Evolutionary conservation across 2,888 invertebrate species (phyloP).

Genomic region (Callinectes sapidus): DNA sequence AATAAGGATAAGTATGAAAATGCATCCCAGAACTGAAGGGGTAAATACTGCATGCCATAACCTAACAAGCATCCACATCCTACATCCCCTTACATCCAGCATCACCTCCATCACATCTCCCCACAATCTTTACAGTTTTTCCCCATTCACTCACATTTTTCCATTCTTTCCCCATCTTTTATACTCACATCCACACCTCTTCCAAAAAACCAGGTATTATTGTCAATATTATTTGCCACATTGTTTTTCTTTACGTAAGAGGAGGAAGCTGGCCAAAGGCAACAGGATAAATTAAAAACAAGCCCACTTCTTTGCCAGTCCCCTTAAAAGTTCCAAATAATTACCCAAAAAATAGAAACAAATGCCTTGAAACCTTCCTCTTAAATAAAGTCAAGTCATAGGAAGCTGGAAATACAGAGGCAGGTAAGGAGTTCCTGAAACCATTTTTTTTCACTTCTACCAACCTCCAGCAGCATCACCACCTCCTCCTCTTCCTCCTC

Average conservation of each 20-base stretch:
- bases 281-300: too few species aligned
- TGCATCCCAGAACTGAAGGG: too few species aligned
- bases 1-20: too few species aligned
- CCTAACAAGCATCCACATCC: neutral
- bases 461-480: neutral
- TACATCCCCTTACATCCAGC: neutral
- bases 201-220: neutral
- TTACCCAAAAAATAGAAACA: too few species aligned
- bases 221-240: neutral
- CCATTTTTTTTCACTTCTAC: neutral
- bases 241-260: too few species aligned
- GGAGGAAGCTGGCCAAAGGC: too few species aligned
- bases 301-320: too few species aligned
- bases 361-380: too few species aligned
- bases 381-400: too few species aligned
- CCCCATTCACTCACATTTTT: neutral
- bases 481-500: neutral
- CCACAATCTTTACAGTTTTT: neutral
- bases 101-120: neutral
- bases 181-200: neutral
- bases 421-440: too few species aligned
- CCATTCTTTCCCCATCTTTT: neutral
- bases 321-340: too few species aligned
- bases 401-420: too few species aligned
- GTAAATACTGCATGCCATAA: neutral